Evolutionary conservation across 37 sponge, comb jelly and placozoan species (phyloP), one percentile per base, ranked within the genome.

Genomic region (Axinella damicornis): DNA sequence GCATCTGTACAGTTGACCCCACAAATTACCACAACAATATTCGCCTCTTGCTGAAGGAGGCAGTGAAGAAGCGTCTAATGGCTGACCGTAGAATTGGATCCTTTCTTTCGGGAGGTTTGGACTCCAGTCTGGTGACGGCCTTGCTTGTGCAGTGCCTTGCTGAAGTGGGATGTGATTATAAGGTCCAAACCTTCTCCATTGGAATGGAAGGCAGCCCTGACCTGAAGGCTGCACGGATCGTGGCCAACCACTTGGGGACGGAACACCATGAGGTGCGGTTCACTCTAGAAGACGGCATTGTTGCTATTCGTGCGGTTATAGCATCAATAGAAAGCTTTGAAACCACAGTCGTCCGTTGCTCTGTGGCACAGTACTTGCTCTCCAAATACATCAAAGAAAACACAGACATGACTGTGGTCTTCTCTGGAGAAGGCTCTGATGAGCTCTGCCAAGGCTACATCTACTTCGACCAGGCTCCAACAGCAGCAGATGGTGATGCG

Each of bases 91-190:
- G 40, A 21, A 81, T 87, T 38, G 94, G 88, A 0, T 73, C 78
- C 27, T 64, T 86, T 34, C 82, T 94, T 1, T 82, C 84, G 31
- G 94, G 94, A 6, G 94, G 94, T 5, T 65, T 94, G 46, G 94
- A 94, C 70, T 83, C 85, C 54, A 91, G 91, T 68, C 82, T 94
- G 60, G 84, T 94, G 14, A 75, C 90, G 24, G 90, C 94, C 62
- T 62, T 94, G 5, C 59, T 85, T 27, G 83, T 69, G 2, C 59
- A 83, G 64, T 83, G 69, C 40, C 35, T 79, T 28, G 73, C 67
- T 58, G 68, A 78, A 53, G 64, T 57, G 4, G 86, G 82, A 19
- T 25, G 25, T n/a, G 32, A 63, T 2, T 78, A 25, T 65, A 83
- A 46, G 35, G 36, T 92, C 40, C 72, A 83, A 37, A 90, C 94